Evolutionary conservation across 2,797 vertebrate genomes (phyloP).

Genomic region (Brachyrhaphis roseni): DNA sequence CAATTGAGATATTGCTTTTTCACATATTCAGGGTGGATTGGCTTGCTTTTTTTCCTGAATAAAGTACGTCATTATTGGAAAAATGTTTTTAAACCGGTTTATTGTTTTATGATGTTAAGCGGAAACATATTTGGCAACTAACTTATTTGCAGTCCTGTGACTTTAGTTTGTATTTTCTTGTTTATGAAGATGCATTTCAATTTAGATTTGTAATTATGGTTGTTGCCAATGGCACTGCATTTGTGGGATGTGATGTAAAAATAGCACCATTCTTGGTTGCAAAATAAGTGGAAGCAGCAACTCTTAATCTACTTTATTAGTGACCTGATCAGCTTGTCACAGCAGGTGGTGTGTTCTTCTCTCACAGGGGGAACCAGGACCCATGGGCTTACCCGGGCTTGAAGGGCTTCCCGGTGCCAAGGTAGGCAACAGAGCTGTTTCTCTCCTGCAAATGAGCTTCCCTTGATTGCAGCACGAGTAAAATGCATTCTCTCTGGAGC

Average conservation of each 20-base stretch:
- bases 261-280: conserved; percentile 7
- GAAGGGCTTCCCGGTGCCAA: conserved; percentile 95
- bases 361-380: conserved; percentile 90
- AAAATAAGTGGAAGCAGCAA: conserved; percentile 8
- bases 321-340: conserved; percentile 31
- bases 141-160: conserved; percentile 5
- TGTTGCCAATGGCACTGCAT: conserved; percentile 8
- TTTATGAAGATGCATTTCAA: conserved; percentile 8
- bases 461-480: conserved; percentile 31
- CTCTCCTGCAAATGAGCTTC: conserved; percentile 25
- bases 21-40: neutral
- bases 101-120: neutral
- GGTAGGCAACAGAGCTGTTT: conserved; percentile 75
- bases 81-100: neutral
- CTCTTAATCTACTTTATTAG: conserved; percentile 10
- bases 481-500: neutral
- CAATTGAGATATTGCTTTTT: neutral
- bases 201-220: conserved; percentile 30
- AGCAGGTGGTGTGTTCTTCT: conserved; percentile 57
- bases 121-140: neutral
- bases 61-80: neutral
- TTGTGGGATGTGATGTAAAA: conserved; percentile 24
- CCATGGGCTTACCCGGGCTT: conserved; percentile 95
- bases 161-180: conserved; percentile 44
- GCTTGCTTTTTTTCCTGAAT: neutral